Evolutionary conservation across 2,888 invertebrate species (phyloP).

Genomic region (Pristionchus mayeri): DNA sequence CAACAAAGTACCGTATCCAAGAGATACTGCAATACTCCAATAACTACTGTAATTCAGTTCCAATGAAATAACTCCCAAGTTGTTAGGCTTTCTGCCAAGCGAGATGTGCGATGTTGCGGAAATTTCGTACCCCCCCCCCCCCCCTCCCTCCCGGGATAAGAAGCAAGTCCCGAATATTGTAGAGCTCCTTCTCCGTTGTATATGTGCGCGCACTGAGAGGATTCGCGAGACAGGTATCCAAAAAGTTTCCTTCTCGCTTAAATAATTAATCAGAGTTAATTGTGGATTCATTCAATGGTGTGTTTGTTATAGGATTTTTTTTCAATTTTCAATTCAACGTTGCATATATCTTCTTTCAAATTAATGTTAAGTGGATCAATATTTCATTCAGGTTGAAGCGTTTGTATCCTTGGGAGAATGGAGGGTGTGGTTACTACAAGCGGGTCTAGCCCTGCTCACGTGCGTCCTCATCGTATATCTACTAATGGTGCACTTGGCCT

Average conservation of each 20-base stretch:
- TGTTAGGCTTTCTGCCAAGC: no score
- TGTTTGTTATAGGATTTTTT: no score
- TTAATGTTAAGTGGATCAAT: neutral
- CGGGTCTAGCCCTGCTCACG: neutral
- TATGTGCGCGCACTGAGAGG: slow-evolving; percentile 22
- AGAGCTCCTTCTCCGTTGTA: slow-evolving; percentile 20
- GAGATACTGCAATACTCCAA: no score
- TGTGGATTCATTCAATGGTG: neutral
- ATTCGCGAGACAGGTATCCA: slow-evolving; percentile 38
- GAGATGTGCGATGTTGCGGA: no score
- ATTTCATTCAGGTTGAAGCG: neutral
- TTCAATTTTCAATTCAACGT: no score
- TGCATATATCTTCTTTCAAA: no score
- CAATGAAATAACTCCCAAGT: no score
- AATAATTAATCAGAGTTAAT: neutral
- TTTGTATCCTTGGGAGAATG: slow-evolving; percentile 37
- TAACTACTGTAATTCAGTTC: no score
- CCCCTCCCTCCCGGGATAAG: no score
- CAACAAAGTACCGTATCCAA: no score
- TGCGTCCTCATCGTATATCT: slow-evolving; percentile 17
- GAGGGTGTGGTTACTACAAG: slow-evolving; percentile 4
- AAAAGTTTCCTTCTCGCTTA: neutral
- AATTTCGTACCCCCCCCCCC: no score
- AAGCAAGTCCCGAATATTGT: no score
- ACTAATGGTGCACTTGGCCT: slow-evolving; percentile 10